Evolutionary conservation across 2,113 vertebrate genomes (phyloP).

Genomic region (Albula glossodonta): DNA sequence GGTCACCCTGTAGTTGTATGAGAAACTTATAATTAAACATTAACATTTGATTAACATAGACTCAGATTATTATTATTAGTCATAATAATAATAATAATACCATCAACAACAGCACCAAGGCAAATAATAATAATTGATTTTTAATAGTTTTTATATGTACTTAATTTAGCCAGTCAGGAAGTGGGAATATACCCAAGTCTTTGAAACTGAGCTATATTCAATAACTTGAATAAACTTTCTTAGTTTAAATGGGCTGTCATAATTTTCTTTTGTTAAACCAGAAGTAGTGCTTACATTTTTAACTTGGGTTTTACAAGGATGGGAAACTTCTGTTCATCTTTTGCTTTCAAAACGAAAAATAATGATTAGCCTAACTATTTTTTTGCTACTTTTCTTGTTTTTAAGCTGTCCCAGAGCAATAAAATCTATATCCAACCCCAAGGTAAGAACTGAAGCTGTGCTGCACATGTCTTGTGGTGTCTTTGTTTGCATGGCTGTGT

Average conservation of each 20-base stretch:
- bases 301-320: neutral
- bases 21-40: too few species aligned
- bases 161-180: neutral
- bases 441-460: conserved; percentile 73
- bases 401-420: conserved; percentile 75
- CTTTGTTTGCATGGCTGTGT: conserved; percentile 42
- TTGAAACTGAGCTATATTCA: neutral
- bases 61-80: too few species aligned
- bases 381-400: conserved; percentile 35
- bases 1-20: neutral
- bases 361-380: conserved; percentile 27
- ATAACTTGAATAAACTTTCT: neutral
- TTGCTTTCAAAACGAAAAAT: neutral
- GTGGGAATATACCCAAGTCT: neutral
- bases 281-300: neutral
- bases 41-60: too few species aligned
- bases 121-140: too few species aligned
- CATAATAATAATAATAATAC: neutral
- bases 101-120: neutral
- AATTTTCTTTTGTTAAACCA: neutral
- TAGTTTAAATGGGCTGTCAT: neutral
- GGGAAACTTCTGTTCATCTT: neutral
- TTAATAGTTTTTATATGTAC: too few species aligned
- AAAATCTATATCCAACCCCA: conserved; percentile 88
- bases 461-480: conserved; percentile 23